Evolutionary conservation across 2,888 invertebrate species (phyloP).

Genomic region (Drosophila phalerata): DNA sequence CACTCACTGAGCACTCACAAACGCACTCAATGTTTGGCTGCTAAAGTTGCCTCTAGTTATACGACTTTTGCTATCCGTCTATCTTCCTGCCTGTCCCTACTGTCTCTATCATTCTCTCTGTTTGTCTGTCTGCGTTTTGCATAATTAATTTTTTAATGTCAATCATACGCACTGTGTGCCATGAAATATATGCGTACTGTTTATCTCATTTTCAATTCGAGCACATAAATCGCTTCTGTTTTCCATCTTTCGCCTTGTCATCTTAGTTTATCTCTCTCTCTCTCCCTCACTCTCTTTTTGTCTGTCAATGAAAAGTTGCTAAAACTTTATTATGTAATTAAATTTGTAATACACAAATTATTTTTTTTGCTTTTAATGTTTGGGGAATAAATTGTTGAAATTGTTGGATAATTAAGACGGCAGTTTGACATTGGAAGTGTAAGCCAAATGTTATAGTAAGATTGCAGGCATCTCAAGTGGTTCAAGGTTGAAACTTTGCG

Average conservation of each 20-base stretch:
- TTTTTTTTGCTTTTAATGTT: constrained; percentile 3
- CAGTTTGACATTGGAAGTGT: constrained; percentile 42
- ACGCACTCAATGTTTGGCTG: constrained; percentile 36
- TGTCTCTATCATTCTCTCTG: constrained; percentile 1
- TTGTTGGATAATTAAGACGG: constrained; percentile 46
- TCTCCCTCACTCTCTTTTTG: neutral
- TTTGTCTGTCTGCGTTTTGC: constrained; percentile 53
- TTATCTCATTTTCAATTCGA: constrained; percentile 62
- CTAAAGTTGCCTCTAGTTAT: constrained; percentile 45
- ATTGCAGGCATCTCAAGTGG: neutral
- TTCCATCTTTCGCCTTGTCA: constrained; percentile 6
- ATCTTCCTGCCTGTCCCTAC: constrained; percentile 22
- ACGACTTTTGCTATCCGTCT: constrained; percentile 33
- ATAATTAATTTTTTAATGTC: constrained; percentile 80
- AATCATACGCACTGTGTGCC: constrained; percentile 79
- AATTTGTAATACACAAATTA: constrained; percentile 57
- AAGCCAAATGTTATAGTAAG: constrained; percentile 16
- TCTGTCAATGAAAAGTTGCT: constrained; percentile 21
- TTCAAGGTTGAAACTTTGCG: constrained; percentile 4
- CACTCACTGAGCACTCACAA: constrained; percentile 43
- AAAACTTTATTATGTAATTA: constrained; percentile 65
- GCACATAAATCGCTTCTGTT: constrained; percentile 20
- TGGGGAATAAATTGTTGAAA: constrained; percentile 17
- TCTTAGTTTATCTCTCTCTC: constrained; percentile 14
- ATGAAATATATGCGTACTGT: constrained; percentile 70